Percentiles rank a stretch among this genome's conserved stretches.
Conservation (phyloP, 2,797 vertebrate species). For the Mycteria americana region DNA sequence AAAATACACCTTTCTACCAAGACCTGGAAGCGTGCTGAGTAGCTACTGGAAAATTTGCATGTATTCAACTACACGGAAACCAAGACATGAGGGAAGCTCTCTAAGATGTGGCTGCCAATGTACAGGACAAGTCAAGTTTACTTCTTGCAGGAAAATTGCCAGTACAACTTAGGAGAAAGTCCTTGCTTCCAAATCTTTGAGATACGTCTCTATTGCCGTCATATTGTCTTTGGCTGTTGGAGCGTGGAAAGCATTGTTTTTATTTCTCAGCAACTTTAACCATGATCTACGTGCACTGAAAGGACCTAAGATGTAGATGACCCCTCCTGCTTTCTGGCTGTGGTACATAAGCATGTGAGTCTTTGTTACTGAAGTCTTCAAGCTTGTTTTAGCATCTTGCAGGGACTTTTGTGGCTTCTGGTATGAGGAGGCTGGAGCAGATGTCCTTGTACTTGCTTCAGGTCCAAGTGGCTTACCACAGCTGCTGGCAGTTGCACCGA, state of each 20-base stretch:
- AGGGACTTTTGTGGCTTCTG: neutral
- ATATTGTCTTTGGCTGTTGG: neutral
- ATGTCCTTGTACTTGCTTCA: neutral
- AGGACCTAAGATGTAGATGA: neutral
- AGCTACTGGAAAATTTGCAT: neutral
- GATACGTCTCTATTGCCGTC: neutral
- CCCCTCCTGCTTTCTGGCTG: neutral
- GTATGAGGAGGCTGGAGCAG: neutral
- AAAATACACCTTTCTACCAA: neutral
- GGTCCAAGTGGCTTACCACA: neutral
- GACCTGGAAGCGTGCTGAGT: neutral
- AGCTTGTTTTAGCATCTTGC: neutral
- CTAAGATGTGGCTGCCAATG: neutral
- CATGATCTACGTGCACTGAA: neutral
- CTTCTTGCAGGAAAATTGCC: neutral
- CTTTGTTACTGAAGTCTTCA: neutral
- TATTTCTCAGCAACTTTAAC: neutral
- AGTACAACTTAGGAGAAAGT: neutral
- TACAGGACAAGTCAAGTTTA: neutral
- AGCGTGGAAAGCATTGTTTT: neutral
- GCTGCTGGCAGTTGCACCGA: neutral
- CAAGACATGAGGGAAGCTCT: neutral
- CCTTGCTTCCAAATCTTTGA: neutral
- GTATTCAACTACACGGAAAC: neutral
- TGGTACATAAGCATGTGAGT: neutral